Evolutionary conservation across 1,140 invertebrate genomes (phyloP).

Genomic region (Cotesia typhae): DNA sequence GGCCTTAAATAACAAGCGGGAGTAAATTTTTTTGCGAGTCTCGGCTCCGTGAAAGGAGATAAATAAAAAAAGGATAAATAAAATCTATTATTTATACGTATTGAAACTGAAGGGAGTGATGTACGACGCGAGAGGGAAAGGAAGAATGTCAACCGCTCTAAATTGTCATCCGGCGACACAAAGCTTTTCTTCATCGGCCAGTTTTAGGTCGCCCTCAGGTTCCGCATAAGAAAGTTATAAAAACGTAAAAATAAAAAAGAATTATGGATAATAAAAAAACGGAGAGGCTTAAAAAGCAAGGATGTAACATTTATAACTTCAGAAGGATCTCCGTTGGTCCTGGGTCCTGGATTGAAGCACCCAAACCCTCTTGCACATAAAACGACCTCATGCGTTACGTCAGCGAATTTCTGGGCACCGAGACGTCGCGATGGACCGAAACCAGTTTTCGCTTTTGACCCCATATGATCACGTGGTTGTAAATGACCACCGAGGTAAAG

Average conservation of each 20-base stretch:
- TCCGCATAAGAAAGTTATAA: neutral
- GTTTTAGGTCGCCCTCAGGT: neutral
- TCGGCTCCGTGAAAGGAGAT: no score
- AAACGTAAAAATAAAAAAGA: neutral
- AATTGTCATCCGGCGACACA: constrained; percentile 8
- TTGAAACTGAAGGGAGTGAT: constrained; percentile 8
- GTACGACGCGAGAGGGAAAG: constrained; percentile 3
- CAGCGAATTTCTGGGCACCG: constrained; percentile 25
- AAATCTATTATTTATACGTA: no score
- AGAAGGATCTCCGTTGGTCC: neutral
- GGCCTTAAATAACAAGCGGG: no score
- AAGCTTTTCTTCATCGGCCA: constrained; percentile 10
- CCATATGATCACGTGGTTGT: constrained; percentile 23
- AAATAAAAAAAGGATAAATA: no score
- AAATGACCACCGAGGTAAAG: constrained; percentile 5
- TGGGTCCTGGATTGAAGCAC: neutral
- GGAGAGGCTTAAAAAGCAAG: no score
- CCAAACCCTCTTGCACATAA: constrained; percentile 6
- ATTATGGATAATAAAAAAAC: neutral
- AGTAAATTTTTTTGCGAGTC: no score
- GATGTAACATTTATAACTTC: neutral
- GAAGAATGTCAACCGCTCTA: neutral
- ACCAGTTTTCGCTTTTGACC: constrained; percentile 34
- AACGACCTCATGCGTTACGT: constrained; percentile 25
- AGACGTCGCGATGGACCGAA: constrained; percentile 17